Evolutionary conservation across 2,888 invertebrate genomes (phyloP).

Genomic region (Petrolisthes cinctipes): DNA sequence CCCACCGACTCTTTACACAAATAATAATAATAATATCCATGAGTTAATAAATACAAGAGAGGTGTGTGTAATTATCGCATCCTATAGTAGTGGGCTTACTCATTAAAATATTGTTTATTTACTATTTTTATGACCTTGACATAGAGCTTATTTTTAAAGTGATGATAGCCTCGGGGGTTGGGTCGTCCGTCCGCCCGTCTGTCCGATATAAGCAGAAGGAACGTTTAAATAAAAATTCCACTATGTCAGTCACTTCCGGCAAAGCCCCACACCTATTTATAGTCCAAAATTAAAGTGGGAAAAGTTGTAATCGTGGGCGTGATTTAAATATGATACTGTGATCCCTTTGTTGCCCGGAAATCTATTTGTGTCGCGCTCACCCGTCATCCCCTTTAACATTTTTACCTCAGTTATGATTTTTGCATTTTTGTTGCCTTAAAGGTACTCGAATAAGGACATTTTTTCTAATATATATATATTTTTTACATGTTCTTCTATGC

Average conservation of each 20-base stretch:
- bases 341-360: conserved; percentile 9
- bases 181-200: too few species aligned
- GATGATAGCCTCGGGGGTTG: too few species aligned
- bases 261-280: conserved; percentile 21
- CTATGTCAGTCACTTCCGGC: background rate
- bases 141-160: too few species aligned
- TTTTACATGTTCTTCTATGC: background rate
- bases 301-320: conserved; percentile 33
- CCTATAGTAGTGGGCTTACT: too few species aligned
- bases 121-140: too few species aligned
- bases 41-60: background rate
- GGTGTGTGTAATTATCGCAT: background rate
- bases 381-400: conserved; percentile 31
- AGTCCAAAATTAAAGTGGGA: conserved; percentile 40
- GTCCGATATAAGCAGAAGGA: background rate
- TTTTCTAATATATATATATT: background rate
- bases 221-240: background rate
- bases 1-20: too few species aligned
- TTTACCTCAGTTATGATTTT: conserved; percentile 17
- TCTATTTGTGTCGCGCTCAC: conserved; percentile 17
- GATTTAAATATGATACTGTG: conserved; percentile 42
- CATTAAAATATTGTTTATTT: too few species aligned
- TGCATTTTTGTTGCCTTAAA: conserved; percentile 1
- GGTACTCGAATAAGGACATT: background rate
- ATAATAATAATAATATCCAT: too few species aligned